Percentiles rank a stretch among this genome's conserved stretches.
These are phyloP conservation scores for Glaucopsyche alexis DNA, from an alignment of 2,888 invertebrate genomes.

Conservation along the genomic window DNA sequence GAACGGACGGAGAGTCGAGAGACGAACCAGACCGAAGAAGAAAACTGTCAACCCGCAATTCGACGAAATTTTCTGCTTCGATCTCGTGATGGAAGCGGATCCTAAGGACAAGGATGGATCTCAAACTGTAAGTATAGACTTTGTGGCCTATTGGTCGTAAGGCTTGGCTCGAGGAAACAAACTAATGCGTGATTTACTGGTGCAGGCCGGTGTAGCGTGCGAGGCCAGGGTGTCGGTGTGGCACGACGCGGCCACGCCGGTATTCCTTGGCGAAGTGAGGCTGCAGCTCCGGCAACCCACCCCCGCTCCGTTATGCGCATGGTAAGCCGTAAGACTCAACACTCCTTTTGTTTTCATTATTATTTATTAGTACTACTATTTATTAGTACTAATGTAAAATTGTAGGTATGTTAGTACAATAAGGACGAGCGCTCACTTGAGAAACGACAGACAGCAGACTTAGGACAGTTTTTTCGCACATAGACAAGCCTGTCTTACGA, in stretches of 20 bases:
- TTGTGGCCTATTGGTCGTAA: not conserved
- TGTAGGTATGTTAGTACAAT: too few species aligned
- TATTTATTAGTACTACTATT: too few species aligned
- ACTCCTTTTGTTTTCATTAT: too few species aligned
- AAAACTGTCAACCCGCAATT: constrained; percentile 94
- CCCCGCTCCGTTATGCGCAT: constrained; percentile 80
- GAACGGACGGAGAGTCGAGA: constrained; percentile 88
- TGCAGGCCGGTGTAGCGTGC: constrained; percentile 84
- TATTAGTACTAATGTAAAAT: too few species aligned
- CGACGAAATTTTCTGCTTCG: constrained; percentile 92
- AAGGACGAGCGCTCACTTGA: too few species aligned
- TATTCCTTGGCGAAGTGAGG: constrained; percentile 93
- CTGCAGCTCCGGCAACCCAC: constrained; percentile 86
- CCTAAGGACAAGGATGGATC: constrained; percentile 75
- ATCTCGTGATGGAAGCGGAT: constrained; percentile 81
- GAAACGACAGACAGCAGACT: too few species aligned
- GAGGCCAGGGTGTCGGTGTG: constrained; percentile 91
- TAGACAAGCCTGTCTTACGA: too few species aligned
- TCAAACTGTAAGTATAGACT: constrained; percentile 71
- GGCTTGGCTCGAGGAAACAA: not conserved
- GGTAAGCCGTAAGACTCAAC: constrained; percentile 75
- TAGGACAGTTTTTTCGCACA: too few species aligned
- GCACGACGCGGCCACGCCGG: constrained; percentile 91
- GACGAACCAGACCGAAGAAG: constrained; percentile 92
- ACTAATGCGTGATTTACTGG: constrained; percentile 4